Evolutionary conservation across 2,797 vertebrate species (phyloP).

Genomic region (Sorex maritimensis): DNA sequence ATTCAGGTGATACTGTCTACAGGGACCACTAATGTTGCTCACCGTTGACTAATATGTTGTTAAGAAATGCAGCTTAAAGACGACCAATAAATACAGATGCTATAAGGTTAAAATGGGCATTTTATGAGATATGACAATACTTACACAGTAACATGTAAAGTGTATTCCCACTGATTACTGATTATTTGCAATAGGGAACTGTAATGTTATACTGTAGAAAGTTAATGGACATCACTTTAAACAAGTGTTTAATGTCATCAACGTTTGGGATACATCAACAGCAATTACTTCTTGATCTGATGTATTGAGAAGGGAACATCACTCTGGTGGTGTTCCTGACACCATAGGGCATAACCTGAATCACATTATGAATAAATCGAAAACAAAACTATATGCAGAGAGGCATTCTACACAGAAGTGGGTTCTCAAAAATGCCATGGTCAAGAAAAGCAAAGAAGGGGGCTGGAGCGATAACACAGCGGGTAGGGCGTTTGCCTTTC

Average conservation of each 20-base stretch:
- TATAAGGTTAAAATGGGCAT: not conserved
- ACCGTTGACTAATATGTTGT: not conserved
- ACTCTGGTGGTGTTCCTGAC: not conserved
- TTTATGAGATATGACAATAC: not conserved
- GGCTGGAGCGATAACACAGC: no score
- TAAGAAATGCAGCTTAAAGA: not conserved
- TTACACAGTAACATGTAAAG: not conserved
- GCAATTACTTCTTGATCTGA: not conserved
- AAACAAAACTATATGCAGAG: not conserved
- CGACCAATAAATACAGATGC: conserved; percentile 7
- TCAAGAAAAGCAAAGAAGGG: not conserved
- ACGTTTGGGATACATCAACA: not conserved
- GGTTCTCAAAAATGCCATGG: not conserved
- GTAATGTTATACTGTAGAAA: not conserved
- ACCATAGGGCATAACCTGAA: not conserved
- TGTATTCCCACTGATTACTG: conserved; percentile 12
- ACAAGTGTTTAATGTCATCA: not conserved
- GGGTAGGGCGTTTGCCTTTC: no score
- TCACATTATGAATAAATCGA: not conserved
- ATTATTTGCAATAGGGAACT: not conserved
- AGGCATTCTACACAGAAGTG: not conserved
- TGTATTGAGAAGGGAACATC: not conserved
- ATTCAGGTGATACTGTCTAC: not conserved
- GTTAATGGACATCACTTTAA: not conserved
- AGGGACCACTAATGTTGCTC: not conserved